phyloP scores from a whole-genome alignment of 2,797 vertebrate species.

The Enteromius thamalakanensis region DNA sequence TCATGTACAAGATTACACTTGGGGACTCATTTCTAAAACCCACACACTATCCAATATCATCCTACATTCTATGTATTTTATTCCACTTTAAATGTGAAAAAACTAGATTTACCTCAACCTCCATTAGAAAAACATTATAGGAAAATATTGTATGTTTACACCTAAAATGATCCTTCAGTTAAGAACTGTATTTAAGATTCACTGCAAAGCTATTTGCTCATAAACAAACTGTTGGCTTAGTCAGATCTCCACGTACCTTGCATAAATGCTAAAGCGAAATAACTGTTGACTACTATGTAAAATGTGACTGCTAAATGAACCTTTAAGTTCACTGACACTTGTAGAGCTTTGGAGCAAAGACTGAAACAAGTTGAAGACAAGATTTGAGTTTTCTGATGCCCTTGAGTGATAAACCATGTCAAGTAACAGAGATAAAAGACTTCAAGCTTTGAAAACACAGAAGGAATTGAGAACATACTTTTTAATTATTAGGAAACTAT shows the following conservation, averaged over 20 bases:
- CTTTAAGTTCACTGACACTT: constrained; percentile 17
- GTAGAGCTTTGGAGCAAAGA: constrained; percentile 8
- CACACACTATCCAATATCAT: not conserved
- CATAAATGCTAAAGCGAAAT: not conserved
- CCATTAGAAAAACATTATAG: not conserved
- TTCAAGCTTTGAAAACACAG: constrained; percentile 4
- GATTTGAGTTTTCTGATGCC: not conserved
- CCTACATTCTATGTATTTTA: not conserved
- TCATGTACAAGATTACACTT: not conserved
- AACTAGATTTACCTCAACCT: not conserved
- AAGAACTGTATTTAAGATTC: not conserved
- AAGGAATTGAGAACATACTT: constrained; percentile 10
- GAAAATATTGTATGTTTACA: not conserved
- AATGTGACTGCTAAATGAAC: not conserved
- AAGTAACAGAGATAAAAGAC: constrained; percentile 21
- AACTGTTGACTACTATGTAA: not conserved
- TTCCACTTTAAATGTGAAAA: not conserved
- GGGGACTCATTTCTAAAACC: constrained; percentile 4
- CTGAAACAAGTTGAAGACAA: not conserved
- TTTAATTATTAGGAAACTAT: not conserved
- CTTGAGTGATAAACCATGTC: not conserved
- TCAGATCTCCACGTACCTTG: not conserved
- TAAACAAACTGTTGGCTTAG: not conserved
- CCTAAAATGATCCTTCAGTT: not conserved
- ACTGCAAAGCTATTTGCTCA: not conserved